A percentile compares a stretch with the other conserved stretches of the same genome.
Conservation (phyloP, 1,140 invertebrate species). For the Gryon sp. region DNA sequence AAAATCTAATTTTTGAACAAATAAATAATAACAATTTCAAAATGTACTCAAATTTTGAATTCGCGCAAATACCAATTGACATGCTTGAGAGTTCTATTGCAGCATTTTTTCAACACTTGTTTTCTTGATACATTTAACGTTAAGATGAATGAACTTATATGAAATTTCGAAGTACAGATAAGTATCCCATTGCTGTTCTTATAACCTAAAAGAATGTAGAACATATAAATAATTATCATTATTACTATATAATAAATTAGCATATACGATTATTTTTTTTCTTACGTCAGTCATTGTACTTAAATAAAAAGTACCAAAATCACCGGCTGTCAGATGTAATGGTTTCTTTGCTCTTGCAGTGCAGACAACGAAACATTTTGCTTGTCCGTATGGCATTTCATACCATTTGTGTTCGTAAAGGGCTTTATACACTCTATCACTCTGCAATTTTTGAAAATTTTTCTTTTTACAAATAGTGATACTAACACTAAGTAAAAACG, state of each 20-base stretch:
- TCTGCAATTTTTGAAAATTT: constrained; percentile 43
- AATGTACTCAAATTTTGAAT: too few species aligned
- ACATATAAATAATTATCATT: not conserved
- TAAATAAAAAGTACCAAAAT: constrained; percentile 55
- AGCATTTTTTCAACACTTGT: not conserved
- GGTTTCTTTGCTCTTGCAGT: constrained; percentile 49
- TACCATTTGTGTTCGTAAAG: constrained; percentile 60
- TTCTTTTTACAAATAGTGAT: too few species aligned
- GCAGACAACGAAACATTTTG: constrained; percentile 40
- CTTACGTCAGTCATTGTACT: constrained; percentile 55
- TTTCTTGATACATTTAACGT: not conserved
- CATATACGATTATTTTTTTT: not conserved
- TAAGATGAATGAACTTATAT: not conserved
- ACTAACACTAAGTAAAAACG: too few species aligned
- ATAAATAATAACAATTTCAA: too few species aligned
- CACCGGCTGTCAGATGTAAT: constrained; percentile 51
- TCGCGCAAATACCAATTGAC: too few species aligned
- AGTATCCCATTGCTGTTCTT: constrained; percentile 6
- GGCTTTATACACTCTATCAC: constrained; percentile 41
- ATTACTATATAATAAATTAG: not conserved
- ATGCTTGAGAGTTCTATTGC: too few species aligned
- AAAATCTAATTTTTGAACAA: not conserved
- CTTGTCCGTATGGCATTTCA: constrained; percentile 36
- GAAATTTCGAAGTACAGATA: constrained; percentile 6
- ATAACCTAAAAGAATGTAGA: constrained; percentile 9